Evolutionary conservation across 1,140 invertebrate genomes (phyloP), one percentile per base, ranked within the genome.

Genomic region (Drosophila takahashii): DNA sequence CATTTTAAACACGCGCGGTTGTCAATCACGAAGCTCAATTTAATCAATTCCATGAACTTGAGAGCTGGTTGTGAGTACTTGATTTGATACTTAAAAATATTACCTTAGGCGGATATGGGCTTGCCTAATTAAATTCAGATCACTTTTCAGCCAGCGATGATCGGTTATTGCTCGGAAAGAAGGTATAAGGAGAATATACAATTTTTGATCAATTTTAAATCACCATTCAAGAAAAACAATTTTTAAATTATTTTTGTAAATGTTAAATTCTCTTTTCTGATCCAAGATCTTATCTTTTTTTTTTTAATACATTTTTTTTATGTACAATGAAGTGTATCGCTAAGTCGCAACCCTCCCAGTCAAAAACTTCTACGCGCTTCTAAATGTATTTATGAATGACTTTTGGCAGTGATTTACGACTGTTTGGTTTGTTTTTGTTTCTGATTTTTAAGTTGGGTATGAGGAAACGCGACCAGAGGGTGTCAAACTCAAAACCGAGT

Each of bases 21-120:
- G 51, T 70, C 41, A 70, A 70, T 67, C 48, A 69, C 42, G 50
- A 44, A 48, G 18, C 32, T 58, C 34, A 51, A 74, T 27, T 52
- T 70, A 85, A 80, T 85, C 73, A 77, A 57, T 62, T 47, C 53
- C 74, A 65, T 81, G 79, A 84, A 79, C 70, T 83, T 84, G 76
- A 79, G 15, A 26, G 48, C 22, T 36, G 41, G 11, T 44, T 64
- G 16, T 61, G 44, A 18, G 48, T 53, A 56, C 59, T 51, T 34
- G 64, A 18, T 69, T 47, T 37, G 15, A 39, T 47, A 39, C 18
- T 47, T 34, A 37, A 56, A 26, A 41, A 54, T 54, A 39, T 48
- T 47, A 50, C 54, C 51, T 66, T 53, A 64, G 34, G 13, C 59
- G 73, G 34, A 70, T 27, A 34, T 39, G 61, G 78, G 59, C 22